Evolutionary conservation across 2,888 invertebrate species (phyloP), one percentile per base, ranked within the genome.

Genomic region (Blomia tropicalis): DNA sequence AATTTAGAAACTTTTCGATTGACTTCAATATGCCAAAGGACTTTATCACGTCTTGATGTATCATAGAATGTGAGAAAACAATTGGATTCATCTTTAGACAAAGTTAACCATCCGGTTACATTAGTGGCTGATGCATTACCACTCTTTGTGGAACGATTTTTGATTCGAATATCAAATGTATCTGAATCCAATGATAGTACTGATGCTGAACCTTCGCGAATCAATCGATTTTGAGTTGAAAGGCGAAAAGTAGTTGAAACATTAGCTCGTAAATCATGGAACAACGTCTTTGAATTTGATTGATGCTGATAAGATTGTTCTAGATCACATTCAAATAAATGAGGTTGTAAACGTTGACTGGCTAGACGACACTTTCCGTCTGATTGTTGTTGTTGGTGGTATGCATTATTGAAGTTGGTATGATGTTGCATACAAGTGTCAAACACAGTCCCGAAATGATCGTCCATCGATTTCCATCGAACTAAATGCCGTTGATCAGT

Each of bases 11-110:
- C 56, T 30, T 62, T 41, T 19, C 44, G 36, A 30, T 53, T 62
- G 11, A 62, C 54, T 44, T 62, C 62, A 19, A 54, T 19, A 43
- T 32, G 22, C 62, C 62, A 62, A 27, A 62, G 23, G 5, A 62
- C 22, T 22, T 62, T 53, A 23, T 30, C n/a, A 1, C 41, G 2
- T 19, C 41, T 19, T 25, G n/a, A 23, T 23, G 29, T 54, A 29
- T 36, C 36, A 27, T 31, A 62, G 36, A 62, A 62, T 14, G 54
- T 54, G 1, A 62, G 23, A 56, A 56, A 54, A 30, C 62, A 62
- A 22, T 32, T 31, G 25, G 27, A 4, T 7, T 32, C 2, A 32
- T 32, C 36, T 14, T 7, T 14, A 5, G 56, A 22, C 1, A 62
- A 19, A 3, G 56, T 36, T 5, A 62, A 25, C 32, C 36, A 62